Evolutionary conservation across 23 tunicate genomes (phyloP), one percentile per base, ranked within the genome.

Genomic region (Phallusia fumigata): DNA sequence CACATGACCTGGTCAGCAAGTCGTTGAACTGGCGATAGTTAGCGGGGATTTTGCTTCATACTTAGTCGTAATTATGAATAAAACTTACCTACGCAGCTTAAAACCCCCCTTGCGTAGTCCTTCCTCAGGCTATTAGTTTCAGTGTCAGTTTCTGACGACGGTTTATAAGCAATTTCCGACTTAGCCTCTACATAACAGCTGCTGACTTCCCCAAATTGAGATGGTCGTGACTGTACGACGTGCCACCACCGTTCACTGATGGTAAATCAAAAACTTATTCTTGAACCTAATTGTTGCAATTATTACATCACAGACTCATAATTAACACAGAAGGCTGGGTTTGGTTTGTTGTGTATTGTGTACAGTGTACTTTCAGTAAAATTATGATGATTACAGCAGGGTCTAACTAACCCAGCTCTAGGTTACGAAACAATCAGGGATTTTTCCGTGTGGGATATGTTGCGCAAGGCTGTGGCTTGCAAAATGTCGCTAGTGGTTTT

Each of bases 171-270:
- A 58, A 58, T 58, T 58, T 58, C 69, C 69, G 26, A 58, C 69
- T 24, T 13, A 58, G 69, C 15, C 69, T 58, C 28, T 21, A 24
- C 69, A 58, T 22, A 22, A 2, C 69, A 58, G 47, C 47, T 40
- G 47, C 47, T 40, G 10, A 40, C 47, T 40, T 40, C 47, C 47
- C 69, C 69, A 58, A 58, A 58, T 24, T 24, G 15, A 1, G 69
- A 21, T 16, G 69, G 11, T 58, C 69, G 69, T 58, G 69, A 58
- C 69, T 58, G 69, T 58, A 22, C 69, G 28, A 58, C 69, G 69
- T 58, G 69, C 13, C 69, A 58, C 28, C 26, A 22, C 28, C 69
- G 5, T 21, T 22, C 13, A 58, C 26, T 22, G 28, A 58, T 58
- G 28, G 13, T 3, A 21, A 2, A 58, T 21, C 26, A 24, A 58